Percentiles rank a stretch among this genome's conserved stretches.
These are phyloP conservation scores for Rhinoraja longicauda DNA, from an alignment of 2,797 vertebrate species.

Conservation along the genomic window DNA sequence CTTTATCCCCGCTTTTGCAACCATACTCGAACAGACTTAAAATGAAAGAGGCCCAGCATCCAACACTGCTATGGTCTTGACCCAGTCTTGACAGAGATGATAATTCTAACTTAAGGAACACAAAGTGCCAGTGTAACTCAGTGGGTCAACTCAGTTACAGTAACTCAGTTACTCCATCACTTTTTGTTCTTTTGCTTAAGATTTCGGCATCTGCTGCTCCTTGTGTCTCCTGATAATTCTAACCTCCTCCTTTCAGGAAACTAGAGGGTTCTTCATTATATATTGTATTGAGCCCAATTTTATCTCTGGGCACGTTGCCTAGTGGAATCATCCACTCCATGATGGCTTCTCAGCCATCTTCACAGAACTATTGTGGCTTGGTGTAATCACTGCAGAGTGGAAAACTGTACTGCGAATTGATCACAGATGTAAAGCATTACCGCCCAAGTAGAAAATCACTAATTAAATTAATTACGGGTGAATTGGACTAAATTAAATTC, in stretches of 20 bases:
- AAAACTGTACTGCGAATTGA: neutral
- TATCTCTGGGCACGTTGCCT: neutral
- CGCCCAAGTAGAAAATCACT: constrained; percentile 9
- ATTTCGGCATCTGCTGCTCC: neutral
- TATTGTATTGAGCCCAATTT: neutral
- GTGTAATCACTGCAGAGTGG: neutral
- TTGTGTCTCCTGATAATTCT: neutral
- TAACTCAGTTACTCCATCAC: too few species aligned
- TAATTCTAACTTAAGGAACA: too few species aligned
- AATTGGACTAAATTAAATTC: constrained; percentile 24
- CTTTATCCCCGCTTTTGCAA: too few species aligned
- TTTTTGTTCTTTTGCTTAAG: too few species aligned
- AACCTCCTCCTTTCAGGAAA: neutral
- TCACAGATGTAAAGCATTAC: constrained; percentile 35
- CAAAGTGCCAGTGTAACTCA: too few species aligned
- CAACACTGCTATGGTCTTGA: too few species aligned
- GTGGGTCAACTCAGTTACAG: too few species aligned
- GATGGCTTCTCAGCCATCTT: neutral
- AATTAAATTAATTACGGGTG: constrained; percentile 27
- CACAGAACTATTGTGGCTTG: neutral
- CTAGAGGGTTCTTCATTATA: neutral
- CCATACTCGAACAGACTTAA: too few species aligned
- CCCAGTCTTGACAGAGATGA: too few species aligned
- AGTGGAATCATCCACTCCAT: neutral
- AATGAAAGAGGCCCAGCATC: too few species aligned